phyloP scores from a whole-genome alignment of 2,797 vertebrate genomes.

The Agapornis canus region DNA sequence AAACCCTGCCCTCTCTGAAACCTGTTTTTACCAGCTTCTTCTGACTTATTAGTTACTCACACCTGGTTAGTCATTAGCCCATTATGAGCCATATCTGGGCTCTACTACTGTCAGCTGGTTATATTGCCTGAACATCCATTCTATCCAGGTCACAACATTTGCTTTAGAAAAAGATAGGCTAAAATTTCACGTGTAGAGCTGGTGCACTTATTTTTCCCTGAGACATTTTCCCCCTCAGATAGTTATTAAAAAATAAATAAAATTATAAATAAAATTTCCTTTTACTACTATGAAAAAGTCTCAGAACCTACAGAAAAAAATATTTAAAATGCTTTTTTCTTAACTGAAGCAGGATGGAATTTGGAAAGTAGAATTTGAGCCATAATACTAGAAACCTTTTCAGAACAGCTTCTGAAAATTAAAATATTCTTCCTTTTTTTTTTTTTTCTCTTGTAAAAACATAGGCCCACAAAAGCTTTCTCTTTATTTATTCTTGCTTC shows the following conservation, averaged over 20 bases:
- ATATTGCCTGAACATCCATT: neutral
- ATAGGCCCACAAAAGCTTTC: neutral
- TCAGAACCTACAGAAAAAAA: neutral
- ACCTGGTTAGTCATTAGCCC: neutral
- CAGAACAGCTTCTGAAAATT: neutral
- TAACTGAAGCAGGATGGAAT: neutral
- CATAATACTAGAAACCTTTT: neutral
- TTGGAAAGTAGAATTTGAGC: neutral
- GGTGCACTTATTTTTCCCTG: neutral
- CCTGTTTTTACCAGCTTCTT: neutral
- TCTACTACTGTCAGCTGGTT: neutral
- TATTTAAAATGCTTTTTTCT: neutral
- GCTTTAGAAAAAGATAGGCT: neutral
- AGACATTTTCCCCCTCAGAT: neutral
- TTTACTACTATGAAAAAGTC: neutral
- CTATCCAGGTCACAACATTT: neutral
- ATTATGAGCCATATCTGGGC: neutral
- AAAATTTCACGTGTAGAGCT: neutral
- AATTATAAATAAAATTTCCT: neutral
- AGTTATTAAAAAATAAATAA: neutral
- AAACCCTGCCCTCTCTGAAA: neutral
- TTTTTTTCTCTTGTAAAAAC: neutral
- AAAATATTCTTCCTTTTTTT: neutral
- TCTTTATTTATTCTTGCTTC: neutral
- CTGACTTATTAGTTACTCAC: neutral